These are phyloP conservation scores for Campaea margaritaria DNA, from an alignment of 2,888 invertebrate genomes.

Conservation along the genomic window DNA sequence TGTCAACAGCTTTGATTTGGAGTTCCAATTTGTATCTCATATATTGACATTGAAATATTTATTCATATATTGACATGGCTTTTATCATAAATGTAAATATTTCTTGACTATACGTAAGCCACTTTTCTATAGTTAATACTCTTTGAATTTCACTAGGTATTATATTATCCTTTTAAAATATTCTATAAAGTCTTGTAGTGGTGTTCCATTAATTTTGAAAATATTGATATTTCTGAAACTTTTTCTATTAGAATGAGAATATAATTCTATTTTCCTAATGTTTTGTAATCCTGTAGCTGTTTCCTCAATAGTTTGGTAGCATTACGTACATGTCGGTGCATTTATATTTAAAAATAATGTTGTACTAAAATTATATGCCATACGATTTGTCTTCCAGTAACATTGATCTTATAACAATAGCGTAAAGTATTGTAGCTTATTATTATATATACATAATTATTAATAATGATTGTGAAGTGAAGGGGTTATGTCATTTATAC, in stretches of 20 bases:
- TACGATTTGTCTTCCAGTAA: constrained; percentile 86
- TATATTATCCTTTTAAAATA: constrained; percentile 25
- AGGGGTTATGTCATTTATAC: constrained; percentile 61
- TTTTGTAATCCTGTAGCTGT: constrained; percentile 74
- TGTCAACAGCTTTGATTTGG: constrained; percentile 55
- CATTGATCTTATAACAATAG: constrained; percentile 84
- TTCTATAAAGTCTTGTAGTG: constrained; percentile 26
- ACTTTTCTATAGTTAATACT: constrained; percentile 56
- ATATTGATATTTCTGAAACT: constrained; percentile 68
- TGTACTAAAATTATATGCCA: constrained; percentile 81
- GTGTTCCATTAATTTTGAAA: constrained; percentile 45
- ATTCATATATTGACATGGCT: constrained; percentile 40
- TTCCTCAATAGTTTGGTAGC: constrained; percentile 78
- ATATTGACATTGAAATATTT: constrained; percentile 71
- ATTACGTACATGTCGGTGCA: constrained; percentile 79
- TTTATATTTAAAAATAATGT: constrained; percentile 74
- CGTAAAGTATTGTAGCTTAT: constrained; percentile 83
- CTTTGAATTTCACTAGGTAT: constrained; percentile 32
- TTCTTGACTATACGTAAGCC: constrained; percentile 64
- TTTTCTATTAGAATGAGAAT: constrained; percentile 72
- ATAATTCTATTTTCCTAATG: constrained; percentile 81
- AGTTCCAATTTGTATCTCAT: constrained; percentile 41
- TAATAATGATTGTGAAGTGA: constrained; percentile 59
- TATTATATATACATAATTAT: constrained; percentile 78
- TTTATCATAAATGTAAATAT: constrained; percentile 67